These are phyloP conservation scores for Yponomeuta cagnagella DNA, from an alignment of 2,888 invertebrate species.

Conservation along the genomic window DNA sequence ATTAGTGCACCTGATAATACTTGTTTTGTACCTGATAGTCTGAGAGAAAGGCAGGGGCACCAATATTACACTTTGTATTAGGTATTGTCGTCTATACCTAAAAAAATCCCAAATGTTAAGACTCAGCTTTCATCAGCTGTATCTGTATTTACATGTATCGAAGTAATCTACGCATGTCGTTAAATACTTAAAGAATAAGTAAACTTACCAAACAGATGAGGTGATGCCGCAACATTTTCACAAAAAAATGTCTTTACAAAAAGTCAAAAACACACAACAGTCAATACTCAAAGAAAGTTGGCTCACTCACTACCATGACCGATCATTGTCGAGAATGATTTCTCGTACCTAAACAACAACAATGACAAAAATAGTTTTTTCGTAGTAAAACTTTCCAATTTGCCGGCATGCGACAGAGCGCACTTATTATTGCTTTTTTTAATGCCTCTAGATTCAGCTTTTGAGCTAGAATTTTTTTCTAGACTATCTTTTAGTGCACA, in stretches of 20 bases:
- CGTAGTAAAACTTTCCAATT: conserved; percentile 11
- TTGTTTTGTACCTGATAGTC: too few species aligned
- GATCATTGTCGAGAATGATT: conserved; percentile 24
- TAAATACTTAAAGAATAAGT: background rate
- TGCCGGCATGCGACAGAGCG: background rate
- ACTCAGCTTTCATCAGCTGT: too few species aligned
- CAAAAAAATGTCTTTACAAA: conserved; percentile 18
- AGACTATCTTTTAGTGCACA: too few species aligned
- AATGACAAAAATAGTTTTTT: background rate
- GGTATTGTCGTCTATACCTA: too few species aligned
- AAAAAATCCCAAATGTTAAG: too few species aligned
- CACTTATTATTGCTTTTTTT: background rate
- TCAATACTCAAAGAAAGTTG: conserved; percentile 18
- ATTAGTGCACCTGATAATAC: too few species aligned
- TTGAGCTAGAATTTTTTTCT: background rate
- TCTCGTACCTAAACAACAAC: background rate
- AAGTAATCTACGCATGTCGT: too few species aligned
- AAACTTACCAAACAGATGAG: conserved; percentile 43
- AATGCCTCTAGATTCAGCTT: background rate
- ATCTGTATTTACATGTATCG: too few species aligned
- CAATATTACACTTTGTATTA: too few species aligned
- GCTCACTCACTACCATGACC: conserved; percentile 20
- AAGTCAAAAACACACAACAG: conserved; percentile 28
- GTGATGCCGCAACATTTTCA: conserved; percentile 34
- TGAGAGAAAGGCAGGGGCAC: too few species aligned